Evolutionary conservation across 2,113 vertebrate genomes (phyloP).

Genomic region (Hydrochoerus hydrochaeris): DNA sequence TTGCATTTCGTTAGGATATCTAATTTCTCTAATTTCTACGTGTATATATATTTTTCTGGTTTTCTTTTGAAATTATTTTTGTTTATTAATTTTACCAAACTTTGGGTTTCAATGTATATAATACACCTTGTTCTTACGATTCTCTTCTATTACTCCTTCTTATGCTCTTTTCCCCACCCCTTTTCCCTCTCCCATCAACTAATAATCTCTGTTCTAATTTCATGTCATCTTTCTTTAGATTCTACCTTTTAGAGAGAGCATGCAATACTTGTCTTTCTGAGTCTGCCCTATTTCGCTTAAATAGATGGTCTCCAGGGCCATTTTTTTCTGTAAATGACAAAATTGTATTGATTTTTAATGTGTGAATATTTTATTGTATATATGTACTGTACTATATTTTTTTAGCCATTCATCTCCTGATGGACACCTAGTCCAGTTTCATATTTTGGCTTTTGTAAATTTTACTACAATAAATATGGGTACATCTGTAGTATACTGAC

Average conservation of each 20-base stretch:
- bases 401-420: not conserved
- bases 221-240: not conserved
- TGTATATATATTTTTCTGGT: not conserved
- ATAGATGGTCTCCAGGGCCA: not conserved
- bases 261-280: not conserved
- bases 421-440: too few relatives aligned
- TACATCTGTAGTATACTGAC: not conserved
- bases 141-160: not conserved
- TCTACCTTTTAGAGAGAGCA: not conserved
- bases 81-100: not conserved
- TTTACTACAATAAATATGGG: not conserved
- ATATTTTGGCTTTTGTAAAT: not conserved
- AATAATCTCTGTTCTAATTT: not conserved
- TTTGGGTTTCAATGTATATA: not conserved
- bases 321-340: not conserved
- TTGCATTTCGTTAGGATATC: not conserved
- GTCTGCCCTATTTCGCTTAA: not conserved
- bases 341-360: too few relatives aligned
- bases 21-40: not conserved
- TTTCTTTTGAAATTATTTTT: not conserved
- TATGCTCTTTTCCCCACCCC: not conserved
- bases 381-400: not conserved
- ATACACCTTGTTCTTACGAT: not conserved
- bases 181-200: not conserved
- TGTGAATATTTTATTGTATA: not conserved